A percentile compares a stretch with the other conserved stretches of the same genome.
phyloP scores from a whole-genome alignment of 1,140 invertebrate genomes.

The Nebria ingens region DNA sequence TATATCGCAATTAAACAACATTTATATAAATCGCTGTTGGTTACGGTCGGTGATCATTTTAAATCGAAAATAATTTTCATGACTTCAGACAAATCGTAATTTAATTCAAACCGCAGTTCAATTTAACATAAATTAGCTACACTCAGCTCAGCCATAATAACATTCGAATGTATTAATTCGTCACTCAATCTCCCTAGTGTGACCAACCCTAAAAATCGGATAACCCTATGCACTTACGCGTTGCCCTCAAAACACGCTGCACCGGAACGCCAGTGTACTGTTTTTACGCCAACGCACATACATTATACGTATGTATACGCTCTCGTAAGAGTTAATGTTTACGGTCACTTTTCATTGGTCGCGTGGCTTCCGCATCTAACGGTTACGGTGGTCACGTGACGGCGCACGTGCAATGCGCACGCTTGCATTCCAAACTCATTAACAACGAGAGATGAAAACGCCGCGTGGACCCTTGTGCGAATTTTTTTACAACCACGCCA shows the following conservation, averaged over 20 bases:
- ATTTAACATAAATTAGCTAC: conserved; percentile 7
- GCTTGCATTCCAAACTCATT: not conserved
- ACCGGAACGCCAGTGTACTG: not conserved
- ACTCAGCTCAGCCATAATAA: not conserved
- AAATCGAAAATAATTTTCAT: conserved; percentile 2
- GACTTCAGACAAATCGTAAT: not conserved
- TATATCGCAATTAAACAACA: no score
- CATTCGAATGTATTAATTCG: not conserved
- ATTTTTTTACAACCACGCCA: not conserved
- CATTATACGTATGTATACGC: no score
- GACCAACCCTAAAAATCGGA: not conserved
- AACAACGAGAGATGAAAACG: not conserved
- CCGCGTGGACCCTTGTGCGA: conserved; percentile 7
- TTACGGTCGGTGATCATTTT: not conserved
- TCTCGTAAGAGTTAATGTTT: not conserved
- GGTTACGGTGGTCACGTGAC: conserved; percentile 3
- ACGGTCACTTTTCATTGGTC: not conserved
- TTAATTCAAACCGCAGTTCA: conserved; percentile 4
- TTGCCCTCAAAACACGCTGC: not conserved
- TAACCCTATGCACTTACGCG: not conserved
- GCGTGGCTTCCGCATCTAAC: not conserved
- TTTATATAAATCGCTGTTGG: not conserved
- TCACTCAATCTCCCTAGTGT: not conserved
- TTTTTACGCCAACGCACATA: not conserved
- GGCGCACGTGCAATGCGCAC: not conserved